Percentiles rank a stretch among this genome's conserved stretches.
phyloP scores from a whole-genome alignment of 2,888 invertebrate species.

The Apodemia hepburni region DNA sequence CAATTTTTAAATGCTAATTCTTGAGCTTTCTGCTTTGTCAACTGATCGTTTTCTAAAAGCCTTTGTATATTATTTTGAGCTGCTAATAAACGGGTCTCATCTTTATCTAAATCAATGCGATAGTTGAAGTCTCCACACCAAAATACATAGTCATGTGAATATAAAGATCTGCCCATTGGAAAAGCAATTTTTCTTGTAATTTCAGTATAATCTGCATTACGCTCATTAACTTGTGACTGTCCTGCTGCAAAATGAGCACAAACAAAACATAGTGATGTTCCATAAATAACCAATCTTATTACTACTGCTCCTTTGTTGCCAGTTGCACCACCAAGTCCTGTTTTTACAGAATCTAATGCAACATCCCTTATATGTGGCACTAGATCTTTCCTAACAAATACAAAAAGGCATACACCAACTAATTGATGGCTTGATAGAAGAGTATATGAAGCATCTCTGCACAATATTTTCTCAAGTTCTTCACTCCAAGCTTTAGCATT shows the following conservation, averaged over 20 bases:
- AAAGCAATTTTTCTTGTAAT: slow-evolving; percentile 94
- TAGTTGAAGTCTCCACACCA: slow-evolving; percentile 99
- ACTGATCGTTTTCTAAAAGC: slow-evolving; percentile 93
- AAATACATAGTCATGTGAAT: slow-evolving; percentile 98
- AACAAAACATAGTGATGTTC: slow-evolving; percentile 97
- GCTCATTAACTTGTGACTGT: slow-evolving; percentile 95
- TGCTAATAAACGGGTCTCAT: slow-evolving; percentile 93
- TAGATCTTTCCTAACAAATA: slow-evolving; percentile 94
- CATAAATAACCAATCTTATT: slow-evolving; percentile 94
- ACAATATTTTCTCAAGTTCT: slow-evolving; percentile 95
- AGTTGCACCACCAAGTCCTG: slow-evolving; percentile 98
- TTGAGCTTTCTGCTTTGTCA: slow-evolving; percentile 88
- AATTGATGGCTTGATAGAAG: slow-evolving; percentile 96
- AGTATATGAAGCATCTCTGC: slow-evolving; percentile 92
- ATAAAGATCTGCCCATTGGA: slow-evolving; percentile 94
- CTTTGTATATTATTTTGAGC: slow-evolving; percentile 86
- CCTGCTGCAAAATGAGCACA: slow-evolving; percentile 99
- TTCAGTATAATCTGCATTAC: slow-evolving; percentile 98
- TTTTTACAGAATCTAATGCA: slow-evolving; percentile 97
- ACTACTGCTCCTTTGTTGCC: slow-evolving; percentile 98
- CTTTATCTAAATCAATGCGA: slow-evolving; percentile 96
- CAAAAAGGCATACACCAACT: slow-evolving; percentile 98
- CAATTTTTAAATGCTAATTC: slow-evolving; percentile 95
- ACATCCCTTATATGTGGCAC: slow-evolving; percentile 95
- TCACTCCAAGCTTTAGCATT: slow-evolving; percentile 97